These are phyloP conservation scores for Siderastrea siderea DNA, from an alignment of 92 coral and sea anemone genomes.

Conservation along the genomic window DNA sequence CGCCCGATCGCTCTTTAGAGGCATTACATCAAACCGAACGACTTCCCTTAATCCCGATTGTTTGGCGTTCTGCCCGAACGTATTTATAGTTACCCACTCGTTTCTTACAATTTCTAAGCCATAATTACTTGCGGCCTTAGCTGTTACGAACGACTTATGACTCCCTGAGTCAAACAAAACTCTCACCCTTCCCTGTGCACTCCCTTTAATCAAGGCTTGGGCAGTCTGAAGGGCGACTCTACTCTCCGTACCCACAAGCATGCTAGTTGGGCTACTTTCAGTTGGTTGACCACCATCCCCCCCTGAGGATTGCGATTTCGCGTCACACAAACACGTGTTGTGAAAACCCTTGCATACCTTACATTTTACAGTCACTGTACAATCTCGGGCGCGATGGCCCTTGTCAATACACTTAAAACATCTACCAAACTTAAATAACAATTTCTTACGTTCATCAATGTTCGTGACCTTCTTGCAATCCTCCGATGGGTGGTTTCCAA, in stretches of 20 bases:
- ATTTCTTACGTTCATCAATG: neutral
- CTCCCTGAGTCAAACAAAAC: constrained; percentile 65
- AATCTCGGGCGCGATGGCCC: constrained; percentile 54
- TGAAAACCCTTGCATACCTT: constrained; percentile 47
- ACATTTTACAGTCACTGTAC: constrained; percentile 30
- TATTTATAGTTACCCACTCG: constrained; percentile 54
- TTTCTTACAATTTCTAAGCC: constrained; percentile 55
- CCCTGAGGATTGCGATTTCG: constrained; percentile 17
- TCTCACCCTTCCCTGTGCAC: constrained; percentile 43
- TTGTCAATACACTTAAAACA: constrained; percentile 36
- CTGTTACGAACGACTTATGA: constrained; percentile 45
- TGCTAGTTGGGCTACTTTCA: constrained; percentile 8
- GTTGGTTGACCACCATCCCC: constrained; percentile 10
- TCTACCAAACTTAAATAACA: constrained; percentile 33
- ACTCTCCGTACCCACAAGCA: constrained; percentile 49
- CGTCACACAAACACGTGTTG: constrained; percentile 56
- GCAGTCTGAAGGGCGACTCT: constrained; percentile 76
- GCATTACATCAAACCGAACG: constrained; percentile 32
- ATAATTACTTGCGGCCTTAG: constrained; percentile 24
- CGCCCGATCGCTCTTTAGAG: constrained; percentile 36
- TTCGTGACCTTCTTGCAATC: constrained; percentile 19
- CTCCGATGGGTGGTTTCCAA: constrained; percentile 40
- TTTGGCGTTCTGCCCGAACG: constrained; percentile 37
- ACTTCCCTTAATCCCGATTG: constrained; percentile 45
- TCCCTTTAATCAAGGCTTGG: constrained; percentile 61